These are phyloP conservation scores for Pogonomyrmex californicus DNA, from an alignment of 1,140 invertebrate genomes.

Conservation along the genomic window DNA sequence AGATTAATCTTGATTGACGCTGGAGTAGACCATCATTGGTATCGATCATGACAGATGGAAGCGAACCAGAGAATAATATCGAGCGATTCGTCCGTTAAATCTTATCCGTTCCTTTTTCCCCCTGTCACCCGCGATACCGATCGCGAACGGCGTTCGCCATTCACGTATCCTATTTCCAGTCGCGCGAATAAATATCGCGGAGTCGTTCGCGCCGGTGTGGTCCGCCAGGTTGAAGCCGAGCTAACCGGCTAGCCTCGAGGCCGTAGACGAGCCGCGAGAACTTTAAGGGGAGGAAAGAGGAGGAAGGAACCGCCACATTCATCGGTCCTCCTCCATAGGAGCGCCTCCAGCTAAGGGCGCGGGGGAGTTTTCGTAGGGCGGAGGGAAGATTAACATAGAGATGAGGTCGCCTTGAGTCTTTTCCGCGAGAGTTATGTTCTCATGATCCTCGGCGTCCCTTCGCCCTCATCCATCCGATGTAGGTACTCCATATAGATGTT, in stretches of 20 bases:
- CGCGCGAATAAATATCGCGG: constrained; percentile 32
- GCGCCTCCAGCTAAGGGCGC: neutral
- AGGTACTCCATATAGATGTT: neutral
- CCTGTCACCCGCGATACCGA: neutral
- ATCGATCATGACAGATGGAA: neutral
- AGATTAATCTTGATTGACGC: neutral
- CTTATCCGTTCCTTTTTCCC: neutral
- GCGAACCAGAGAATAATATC: neutral
- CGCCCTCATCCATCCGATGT: constrained; percentile 1
- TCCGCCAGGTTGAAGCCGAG: constrained; percentile 62
- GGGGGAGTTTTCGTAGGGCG: constrained; percentile 17
- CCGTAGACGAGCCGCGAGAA: constrained; percentile 58
- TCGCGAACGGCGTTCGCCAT: constrained; percentile 3
- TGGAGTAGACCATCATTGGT: neutral
- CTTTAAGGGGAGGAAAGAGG: neutral
- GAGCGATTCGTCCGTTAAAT: neutral
- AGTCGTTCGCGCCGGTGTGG: constrained; percentile 59
- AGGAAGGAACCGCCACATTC: neutral
- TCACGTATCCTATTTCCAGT: constrained; percentile 52
- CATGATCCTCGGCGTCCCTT: constrained; percentile 58
- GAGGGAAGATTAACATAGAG: constrained; percentile 78
- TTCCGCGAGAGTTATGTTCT: constrained; percentile 74
- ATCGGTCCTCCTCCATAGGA: neutral
- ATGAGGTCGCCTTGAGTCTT: constrained; percentile 75
- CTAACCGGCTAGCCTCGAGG: constrained; percentile 63